Evolutionary conservation across 2,113 vertebrate genomes (phyloP).

Genomic region (Epinephelus lanceolatus): DNA sequence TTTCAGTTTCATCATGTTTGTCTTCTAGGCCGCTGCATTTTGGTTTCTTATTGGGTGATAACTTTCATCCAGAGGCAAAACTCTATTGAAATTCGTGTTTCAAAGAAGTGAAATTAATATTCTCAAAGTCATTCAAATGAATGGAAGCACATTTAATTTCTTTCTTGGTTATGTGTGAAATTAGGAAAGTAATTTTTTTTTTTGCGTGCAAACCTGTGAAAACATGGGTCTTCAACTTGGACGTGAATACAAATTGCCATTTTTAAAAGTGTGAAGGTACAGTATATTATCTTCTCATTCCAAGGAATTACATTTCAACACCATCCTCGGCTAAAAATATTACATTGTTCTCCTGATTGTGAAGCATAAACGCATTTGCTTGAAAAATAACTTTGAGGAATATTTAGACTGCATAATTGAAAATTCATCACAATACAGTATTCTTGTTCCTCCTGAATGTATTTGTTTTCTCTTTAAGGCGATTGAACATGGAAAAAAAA

Average conservation of each 20-base stretch:
- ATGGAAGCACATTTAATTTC: neutral
- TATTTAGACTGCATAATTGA: conserved; percentile 28
- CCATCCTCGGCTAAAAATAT: neutral
- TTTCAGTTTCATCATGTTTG: neutral
- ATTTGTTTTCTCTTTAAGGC: conserved; percentile 46
- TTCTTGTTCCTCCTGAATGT: conserved; percentile 37
- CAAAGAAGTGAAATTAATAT: conserved; percentile 4
- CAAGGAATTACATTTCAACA: conserved; percentile 12
- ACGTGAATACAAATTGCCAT: neutral
- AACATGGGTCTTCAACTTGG: neutral
- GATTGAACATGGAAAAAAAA: conserved; percentile 23
- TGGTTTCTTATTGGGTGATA: neutral
- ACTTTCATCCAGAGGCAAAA: neutral
- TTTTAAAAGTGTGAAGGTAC: neutral
- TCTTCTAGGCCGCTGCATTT: neutral
- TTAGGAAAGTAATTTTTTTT: neutral
- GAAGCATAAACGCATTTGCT: conserved; percentile 21
- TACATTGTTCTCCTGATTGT: neutral
- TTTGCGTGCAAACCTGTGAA: neutral
- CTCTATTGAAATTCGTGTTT: neutral
- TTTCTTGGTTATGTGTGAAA: neutral
- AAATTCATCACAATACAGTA: conserved; percentile 22
- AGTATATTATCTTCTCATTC: neutral
- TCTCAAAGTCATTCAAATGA: conserved; percentile 1
- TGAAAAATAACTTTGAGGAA: conserved; percentile 18